Percentiles rank a stretch among this genome's conserved stretches.
phyloP scores from a whole-genome alignment of 2,113 vertebrate genomes.

The Triplophysa siluroides region DNA sequence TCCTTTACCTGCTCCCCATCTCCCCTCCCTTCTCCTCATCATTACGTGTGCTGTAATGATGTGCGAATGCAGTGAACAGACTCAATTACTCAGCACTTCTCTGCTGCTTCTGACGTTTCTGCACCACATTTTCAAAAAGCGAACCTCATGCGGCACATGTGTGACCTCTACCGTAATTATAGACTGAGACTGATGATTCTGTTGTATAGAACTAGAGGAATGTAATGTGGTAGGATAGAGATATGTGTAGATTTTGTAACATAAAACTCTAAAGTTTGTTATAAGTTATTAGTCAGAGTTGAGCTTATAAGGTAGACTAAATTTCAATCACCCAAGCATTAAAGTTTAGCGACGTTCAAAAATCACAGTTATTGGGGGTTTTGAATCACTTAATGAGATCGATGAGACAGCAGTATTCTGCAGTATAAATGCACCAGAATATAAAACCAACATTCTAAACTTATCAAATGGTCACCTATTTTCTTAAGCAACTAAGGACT shows the following conservation, averaged over 20 bases:
- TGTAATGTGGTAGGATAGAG: background rate
- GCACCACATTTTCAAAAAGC: conserved; percentile 34
- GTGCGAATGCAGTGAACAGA: conserved; percentile 35
- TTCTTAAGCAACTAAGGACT: background rate
- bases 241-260: background rate
- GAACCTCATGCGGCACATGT: background rate
- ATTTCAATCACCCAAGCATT: too few relatives aligned
- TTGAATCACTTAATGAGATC: background rate
- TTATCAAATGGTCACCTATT: background rate
- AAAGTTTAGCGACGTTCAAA: background rate
- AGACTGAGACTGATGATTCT: background rate
- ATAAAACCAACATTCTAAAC: background rate
- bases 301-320: background rate
- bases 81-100: conserved; percentile 54
- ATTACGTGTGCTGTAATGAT: conserved; percentile 25
- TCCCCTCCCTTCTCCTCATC: background rate
- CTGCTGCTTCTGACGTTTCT: conserved; percentile 7
- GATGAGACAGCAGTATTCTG: background rate
- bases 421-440: conserved; percentile 25
- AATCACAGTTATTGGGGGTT: background rate
- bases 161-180: conserved; percentile 33
- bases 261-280: background rate
- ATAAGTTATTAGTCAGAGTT: background rate
- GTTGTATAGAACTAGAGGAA: background rate
- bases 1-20: background rate